A percentile compares a stretch with the other conserved stretches of the same genome.
These are phyloP conservation scores for Mus spretus DNA, from an alignment of 2,797 vertebrate species.

Conservation along the genomic window DNA sequence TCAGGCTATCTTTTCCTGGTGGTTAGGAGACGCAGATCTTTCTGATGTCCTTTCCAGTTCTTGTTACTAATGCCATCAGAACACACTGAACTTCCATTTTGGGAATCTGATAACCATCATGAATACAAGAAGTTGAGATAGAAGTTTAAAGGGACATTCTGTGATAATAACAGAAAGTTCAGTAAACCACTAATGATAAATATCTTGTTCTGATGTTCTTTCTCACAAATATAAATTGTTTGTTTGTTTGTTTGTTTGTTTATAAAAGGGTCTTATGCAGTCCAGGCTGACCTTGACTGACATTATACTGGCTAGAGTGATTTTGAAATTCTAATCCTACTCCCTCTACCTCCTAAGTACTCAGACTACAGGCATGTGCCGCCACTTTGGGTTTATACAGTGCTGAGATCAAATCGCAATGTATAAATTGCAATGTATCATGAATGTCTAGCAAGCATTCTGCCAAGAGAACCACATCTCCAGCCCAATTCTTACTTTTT, in stretches of 20 bases:
- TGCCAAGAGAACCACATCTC: neutral
- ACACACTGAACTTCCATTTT: neutral
- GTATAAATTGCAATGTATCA: too few species aligned
- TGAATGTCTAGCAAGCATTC: neutral
- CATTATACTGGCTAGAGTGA: neutral
- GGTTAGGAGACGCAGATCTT: neutral
- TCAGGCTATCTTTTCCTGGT: neutral
- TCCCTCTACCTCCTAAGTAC: too few species aligned
- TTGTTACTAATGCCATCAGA: neutral
- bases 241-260: neutral
- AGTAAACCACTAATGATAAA: slow-evolving; percentile 8
- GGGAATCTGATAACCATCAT: neutral
- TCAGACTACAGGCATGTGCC: neutral
- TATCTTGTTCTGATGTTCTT: slow-evolving; percentile 34
- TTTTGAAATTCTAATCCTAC: neutral
- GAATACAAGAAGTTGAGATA: neutral
- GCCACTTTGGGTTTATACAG: neutral
- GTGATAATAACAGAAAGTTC: slow-evolving; percentile 22
- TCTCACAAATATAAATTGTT: slow-evolving; percentile 38
- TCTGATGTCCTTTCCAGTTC: neutral
- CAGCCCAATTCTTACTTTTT: neutral
- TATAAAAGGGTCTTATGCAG: neutral
- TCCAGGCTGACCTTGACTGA: too few species aligned
- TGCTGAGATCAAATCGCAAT: neutral
- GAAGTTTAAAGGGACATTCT: slow-evolving; percentile 19